Evolutionary conservation across 2,797 vertebrate genomes (phyloP).

Genomic region (Momotus momota): DNA sequence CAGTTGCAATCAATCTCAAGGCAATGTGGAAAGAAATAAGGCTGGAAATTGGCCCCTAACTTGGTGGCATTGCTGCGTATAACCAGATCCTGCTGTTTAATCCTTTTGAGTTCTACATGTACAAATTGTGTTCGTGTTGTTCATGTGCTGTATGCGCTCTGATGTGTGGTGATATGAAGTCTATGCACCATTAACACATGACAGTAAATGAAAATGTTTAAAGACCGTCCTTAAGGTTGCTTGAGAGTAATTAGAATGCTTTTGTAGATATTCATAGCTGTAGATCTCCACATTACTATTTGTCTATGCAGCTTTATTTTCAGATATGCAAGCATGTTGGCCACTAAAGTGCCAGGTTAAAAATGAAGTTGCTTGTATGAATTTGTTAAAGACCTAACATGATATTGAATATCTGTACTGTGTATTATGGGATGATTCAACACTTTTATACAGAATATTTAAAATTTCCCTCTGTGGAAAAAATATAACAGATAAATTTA

Average conservation of each 20-base stretch:
- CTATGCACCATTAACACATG: neutral
- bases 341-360: neutral
- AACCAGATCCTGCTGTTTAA: neutral
- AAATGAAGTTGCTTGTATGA: neutral
- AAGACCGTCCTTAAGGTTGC: neutral
- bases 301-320: neutral
- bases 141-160: neutral
- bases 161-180: slow-evolving; percentile 17
- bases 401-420: neutral
- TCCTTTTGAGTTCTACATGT: neutral
- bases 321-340: neutral
- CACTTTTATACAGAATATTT: neutral
- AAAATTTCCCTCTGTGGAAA: neutral
- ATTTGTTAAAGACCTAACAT: neutral
- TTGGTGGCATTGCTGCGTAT: neutral
- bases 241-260: slow-evolving; percentile 15
- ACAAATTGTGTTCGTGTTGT: neutral
- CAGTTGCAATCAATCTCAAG: neutral
- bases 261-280: neutral
- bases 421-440: neutral
- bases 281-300: neutral
- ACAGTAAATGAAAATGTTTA: slow-evolving; percentile 25
- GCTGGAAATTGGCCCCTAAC: neutral
- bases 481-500: neutral
- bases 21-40: neutral